Conservation (phyloP, 1,140 invertebrate species). For the Drusus annulatus region DNA sequence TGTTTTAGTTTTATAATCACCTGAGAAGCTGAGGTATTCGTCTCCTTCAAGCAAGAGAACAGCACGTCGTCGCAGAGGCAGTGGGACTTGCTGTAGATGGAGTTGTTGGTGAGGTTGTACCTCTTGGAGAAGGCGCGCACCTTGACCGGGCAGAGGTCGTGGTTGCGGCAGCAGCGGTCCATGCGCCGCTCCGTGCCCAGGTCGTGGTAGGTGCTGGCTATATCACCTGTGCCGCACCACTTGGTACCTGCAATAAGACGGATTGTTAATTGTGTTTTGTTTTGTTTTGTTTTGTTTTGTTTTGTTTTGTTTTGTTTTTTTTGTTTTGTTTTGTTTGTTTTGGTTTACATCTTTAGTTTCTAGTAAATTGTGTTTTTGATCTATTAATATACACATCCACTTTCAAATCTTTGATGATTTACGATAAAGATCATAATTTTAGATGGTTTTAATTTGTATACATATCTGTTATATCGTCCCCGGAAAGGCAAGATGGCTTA, state of each 20-base stretch:
- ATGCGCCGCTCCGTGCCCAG: slow-evolving; percentile 80
- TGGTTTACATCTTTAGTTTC: too few relatives aligned
- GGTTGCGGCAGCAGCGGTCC: slow-evolving; percentile 88
- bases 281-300: too few relatives aligned
- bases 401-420: too few relatives aligned
- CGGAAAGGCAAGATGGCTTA: too few relatives aligned
- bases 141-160: slow-evolving; percentile 84
- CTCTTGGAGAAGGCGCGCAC: slow-evolving; percentile 80
- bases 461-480: too few relatives aligned
- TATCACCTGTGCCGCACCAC: slow-evolving; percentile 91
- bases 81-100: slow-evolving; percentile 90
- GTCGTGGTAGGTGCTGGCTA: slow-evolving; percentile 87
- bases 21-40: slow-evolving; percentile 78
- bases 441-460: too few relatives aligned
- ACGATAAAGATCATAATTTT: too few relatives aligned
- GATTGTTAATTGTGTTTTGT: too few relatives aligned
- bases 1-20: neutral
- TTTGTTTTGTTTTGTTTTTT: too few relatives aligned
- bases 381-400: too few relatives aligned
- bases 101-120: slow-evolving; percentile 88
- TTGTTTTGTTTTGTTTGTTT: too few relatives aligned
- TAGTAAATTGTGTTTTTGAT: too few relatives aligned
- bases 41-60: slow-evolving; percentile 84
- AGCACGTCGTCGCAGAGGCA: slow-evolving; percentile 89
- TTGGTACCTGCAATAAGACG: slow-evolving; percentile 80